Conservation (phyloP, 2,797 vertebrate genomes). For the Thaleichthys pacificus region DNA sequence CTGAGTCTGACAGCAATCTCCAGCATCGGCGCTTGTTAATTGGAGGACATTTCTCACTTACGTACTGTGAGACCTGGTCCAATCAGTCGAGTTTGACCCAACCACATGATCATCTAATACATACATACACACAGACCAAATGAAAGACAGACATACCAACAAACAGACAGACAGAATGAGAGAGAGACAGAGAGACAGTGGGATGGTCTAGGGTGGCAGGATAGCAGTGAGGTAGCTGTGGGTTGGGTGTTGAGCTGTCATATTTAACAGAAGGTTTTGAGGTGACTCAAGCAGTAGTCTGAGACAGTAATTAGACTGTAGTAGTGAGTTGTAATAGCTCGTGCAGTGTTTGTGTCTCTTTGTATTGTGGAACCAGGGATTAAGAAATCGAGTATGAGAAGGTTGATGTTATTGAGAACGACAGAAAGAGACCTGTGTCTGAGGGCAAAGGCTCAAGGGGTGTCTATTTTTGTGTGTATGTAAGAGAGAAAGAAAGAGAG, state of each 20-base stretch:
- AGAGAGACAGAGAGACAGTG: background rate
- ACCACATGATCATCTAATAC: background rate
- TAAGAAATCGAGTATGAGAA: background rate
- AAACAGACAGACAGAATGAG: background rate
- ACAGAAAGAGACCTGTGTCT: background rate
- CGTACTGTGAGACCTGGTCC: no score
- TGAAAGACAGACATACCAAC: background rate
- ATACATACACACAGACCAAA: background rate
- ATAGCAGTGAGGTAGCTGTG: conserved; percentile 12
- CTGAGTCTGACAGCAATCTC: background rate
- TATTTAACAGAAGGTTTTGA: background rate
- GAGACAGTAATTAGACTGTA: background rate
- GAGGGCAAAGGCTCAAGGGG: background rate
- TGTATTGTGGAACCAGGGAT: background rate
- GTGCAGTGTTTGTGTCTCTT: background rate
- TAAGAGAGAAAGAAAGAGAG: no score
- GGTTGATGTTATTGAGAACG: no score
- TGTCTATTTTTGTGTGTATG: conserved; percentile 8
- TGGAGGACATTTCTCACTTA: background rate
- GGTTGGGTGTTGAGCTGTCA: background rate
- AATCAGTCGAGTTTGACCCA: no score
- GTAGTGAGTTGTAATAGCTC: background rate
- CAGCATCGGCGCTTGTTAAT: background rate
- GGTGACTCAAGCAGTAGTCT: background rate
- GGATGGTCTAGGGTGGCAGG: background rate